These are phyloP conservation scores for Phaedon cochleariae DNA, from an alignment of 2,888 invertebrate species.

Conservation along the genomic window DNA sequence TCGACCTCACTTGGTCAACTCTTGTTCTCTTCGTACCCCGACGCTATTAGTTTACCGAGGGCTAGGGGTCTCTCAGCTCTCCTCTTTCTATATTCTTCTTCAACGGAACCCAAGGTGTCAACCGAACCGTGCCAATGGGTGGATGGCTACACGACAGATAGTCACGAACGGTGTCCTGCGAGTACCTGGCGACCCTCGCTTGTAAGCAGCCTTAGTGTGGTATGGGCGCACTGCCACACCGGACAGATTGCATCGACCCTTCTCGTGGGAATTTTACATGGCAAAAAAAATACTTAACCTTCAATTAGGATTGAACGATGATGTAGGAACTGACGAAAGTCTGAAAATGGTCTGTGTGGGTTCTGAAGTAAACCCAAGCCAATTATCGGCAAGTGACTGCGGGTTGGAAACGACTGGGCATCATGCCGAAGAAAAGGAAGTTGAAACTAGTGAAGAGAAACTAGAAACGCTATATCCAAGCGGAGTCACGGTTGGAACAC, in stretches of 20 bases:
- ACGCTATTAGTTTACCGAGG: neutral
- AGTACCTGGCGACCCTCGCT: neutral
- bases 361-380: too few relatives aligned
- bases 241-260: neutral
- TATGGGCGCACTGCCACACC: constrained; percentile 15
- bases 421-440: too few relatives aligned
- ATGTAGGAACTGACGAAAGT: neutral
- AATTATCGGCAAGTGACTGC: too few relatives aligned
- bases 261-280: constrained; percentile 2
- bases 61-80: neutral
- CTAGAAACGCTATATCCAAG: too few relatives aligned
- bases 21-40: neutral
- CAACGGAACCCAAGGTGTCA: constrained; percentile 6
- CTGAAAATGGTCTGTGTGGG: too few relatives aligned
- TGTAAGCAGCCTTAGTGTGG: constrained; percentile 8
- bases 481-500: too few relatives aligned
- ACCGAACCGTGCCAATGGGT: constrained; percentile 1
- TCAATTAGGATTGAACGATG: neutral
- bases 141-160: constrained; percentile 5
- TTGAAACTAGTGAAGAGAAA: too few relatives aligned
- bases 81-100: neutral
- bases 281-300: neutral
- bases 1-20: neutral
- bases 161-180: constrained; percentile 3
- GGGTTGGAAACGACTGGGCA: too few relatives aligned